These are phyloP conservation scores for Hypsibius dujardini DNA, from an alignment of 1,140 invertebrate genomes.

Conservation along the genomic window DNA sequence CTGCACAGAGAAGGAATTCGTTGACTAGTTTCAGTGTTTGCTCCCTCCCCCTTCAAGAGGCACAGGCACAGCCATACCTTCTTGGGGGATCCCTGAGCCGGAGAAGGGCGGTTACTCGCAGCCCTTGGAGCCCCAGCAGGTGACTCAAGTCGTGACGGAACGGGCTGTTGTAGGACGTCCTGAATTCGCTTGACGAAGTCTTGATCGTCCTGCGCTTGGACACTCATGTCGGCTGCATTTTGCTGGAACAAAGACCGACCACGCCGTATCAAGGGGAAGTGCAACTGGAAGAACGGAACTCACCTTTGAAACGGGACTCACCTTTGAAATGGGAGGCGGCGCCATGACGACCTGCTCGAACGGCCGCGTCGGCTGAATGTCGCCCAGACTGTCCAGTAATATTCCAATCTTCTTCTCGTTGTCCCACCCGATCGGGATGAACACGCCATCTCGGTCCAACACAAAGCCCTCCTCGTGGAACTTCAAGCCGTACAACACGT, in stretches of 20 bases:
- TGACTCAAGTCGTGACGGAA: constrained; percentile 3
- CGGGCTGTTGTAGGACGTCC: not conserved
- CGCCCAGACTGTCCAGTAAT: constrained; percentile 73
- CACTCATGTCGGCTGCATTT: not conserved
- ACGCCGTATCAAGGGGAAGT: not conserved
- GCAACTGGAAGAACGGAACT: not conserved
- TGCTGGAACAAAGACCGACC: not conserved
- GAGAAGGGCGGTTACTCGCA: not conserved
- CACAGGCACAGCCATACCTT: not conserved
- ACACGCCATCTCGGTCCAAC: constrained; percentile 93
- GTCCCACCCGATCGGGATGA: constrained; percentile 97
- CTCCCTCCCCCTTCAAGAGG: too few relatives aligned
- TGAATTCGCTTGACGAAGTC: not conserved
- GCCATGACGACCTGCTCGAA: constrained; percentile 26
- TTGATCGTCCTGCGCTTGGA: constrained; percentile 12
- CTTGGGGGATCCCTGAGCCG: constrained; percentile 8
- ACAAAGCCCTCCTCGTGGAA: constrained; percentile 83
- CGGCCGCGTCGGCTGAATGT: constrained; percentile 32
- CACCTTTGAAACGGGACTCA: not conserved
- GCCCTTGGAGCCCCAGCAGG: not conserved
- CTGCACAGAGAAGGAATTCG: not conserved
- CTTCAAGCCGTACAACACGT: constrained; percentile 87
- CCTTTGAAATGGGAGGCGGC: constrained; percentile 7
- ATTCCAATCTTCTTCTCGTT: constrained; percentile 98
- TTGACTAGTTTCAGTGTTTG: too few relatives aligned